phyloP scores from a whole-genome alignment of 2,797 vertebrate species.

The Thalassophryne amazonica region DNA sequence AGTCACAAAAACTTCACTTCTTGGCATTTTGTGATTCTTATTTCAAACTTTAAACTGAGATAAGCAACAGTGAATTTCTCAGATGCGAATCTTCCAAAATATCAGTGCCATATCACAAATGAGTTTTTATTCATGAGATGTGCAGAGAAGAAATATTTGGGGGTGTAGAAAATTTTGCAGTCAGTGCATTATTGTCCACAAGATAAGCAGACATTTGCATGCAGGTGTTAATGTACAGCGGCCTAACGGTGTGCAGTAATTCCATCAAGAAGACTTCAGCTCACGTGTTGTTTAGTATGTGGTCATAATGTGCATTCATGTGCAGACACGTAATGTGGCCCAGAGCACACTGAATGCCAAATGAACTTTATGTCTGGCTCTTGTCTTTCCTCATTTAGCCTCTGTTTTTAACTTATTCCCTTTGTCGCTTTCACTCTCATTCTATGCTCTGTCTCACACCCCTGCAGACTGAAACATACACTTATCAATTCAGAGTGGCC shows the following conservation, averaged over 20 bases:
- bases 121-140: neutral
- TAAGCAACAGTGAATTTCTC: neutral
- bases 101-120: neutral
- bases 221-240: slow-evolving; percentile 1
- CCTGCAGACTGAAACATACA: neutral
- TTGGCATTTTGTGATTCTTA: neutral
- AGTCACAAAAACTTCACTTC: no score
- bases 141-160: neutral
- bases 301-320: slow-evolving; percentile 34
- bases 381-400: slow-evolving; percentile 36
- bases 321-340: slow-evolving; percentile 32
- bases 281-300: slow-evolving; percentile 54
- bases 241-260: slow-evolving; percentile 6
- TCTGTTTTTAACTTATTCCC: slow-evolving; percentile 12
- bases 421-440: slow-evolving; percentile 24
- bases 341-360: slow-evolving; percentile 1
- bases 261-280: slow-evolving; percentile 9
- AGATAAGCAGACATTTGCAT: slow-evolving; percentile 1
- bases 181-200: neutral
- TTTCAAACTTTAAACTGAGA: slow-evolving; percentile 11
- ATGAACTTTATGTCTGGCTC: slow-evolving; percentile 20
- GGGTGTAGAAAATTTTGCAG: neutral
- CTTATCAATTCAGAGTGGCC: slow-evolving; percentile 30
- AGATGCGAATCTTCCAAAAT: neutral
- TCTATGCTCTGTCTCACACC: slow-evolving; percentile 9